Evolutionary conservation across 2,888 invertebrate genomes (phyloP).

Genomic region (Athalia circularis): DNA sequence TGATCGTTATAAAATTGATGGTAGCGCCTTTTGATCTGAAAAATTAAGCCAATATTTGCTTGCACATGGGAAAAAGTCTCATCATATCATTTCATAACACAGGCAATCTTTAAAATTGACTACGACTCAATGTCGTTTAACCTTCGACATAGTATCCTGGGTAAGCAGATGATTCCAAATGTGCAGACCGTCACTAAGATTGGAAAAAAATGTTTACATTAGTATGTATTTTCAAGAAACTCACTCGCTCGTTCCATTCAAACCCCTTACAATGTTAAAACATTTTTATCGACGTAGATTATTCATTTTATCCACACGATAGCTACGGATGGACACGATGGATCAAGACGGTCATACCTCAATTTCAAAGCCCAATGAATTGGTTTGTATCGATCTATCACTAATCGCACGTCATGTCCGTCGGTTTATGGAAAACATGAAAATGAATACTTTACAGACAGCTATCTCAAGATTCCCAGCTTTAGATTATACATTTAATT

Average conservation of each 20-base stretch:
- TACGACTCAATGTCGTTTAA: constrained; percentile 68
- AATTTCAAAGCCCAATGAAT: not conserved
- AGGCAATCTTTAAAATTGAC: constrained; percentile 43
- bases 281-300: constrained; percentile 9
- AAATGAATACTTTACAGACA: not conserved
- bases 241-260: constrained; percentile 68
- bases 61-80: constrained; percentile 17
- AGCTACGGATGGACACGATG: constrained; percentile 2
- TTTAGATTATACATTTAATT: constrained; percentile 18
- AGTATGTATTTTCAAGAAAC: constrained; percentile 69
- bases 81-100: constrained; percentile 33
- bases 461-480: constrained; percentile 12
- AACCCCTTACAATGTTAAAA: constrained; percentile 46
- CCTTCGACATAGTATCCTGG: constrained; percentile 72
- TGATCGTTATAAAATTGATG: too few species aligned
- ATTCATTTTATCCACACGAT: constrained; percentile 9
- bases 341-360: not conserved
- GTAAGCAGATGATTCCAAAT: constrained; percentile 72
- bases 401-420: not conserved
- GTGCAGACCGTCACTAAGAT: constrained; percentile 72
- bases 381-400: not conserved
- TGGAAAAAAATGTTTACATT: constrained; percentile 73
- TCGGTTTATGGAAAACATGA: not conserved
- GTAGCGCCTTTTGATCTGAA: too few species aligned
- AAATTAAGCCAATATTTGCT: not conserved